These are phyloP conservation scores for Sebastes fasciatus DNA, from an alignment of 2,113 vertebrate species.

Conservation along the genomic window DNA sequence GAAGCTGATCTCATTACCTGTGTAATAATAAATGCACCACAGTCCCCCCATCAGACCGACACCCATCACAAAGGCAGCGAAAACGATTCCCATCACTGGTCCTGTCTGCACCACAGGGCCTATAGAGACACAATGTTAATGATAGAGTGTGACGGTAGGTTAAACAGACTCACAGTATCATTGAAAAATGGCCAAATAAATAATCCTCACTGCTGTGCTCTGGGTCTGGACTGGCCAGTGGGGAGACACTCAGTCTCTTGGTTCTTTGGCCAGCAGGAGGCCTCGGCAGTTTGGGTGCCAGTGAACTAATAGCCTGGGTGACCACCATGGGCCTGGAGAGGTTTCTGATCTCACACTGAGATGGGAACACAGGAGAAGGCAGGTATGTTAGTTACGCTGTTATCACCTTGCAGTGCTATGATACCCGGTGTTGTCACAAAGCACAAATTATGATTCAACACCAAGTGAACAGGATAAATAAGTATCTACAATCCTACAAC, in stretches of 20 bases:
- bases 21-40: conserved; percentile 84
- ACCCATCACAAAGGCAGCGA: conserved; percentile 84
- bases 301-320: conserved; percentile 68
- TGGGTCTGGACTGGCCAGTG: conserved; percentile 21
- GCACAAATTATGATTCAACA: not conserved
- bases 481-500: not conserved
- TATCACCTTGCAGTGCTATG: not conserved
- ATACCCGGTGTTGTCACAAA: not conserved
- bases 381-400: not conserved
- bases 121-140: conserved; percentile 27
- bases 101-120: conserved; percentile 66
- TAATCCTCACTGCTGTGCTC: conserved; percentile 57
- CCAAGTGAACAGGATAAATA: not conserved
- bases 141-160: not conserved
- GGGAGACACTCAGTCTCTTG: conserved; percentile 52
- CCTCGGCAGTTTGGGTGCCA: conserved; percentile 46
- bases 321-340: conserved; percentile 86
- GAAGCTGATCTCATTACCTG: conserved; percentile 71
- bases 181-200: not conserved
- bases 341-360: conserved; percentile 84
- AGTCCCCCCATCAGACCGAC: conserved; percentile 81
- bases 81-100: conserved; percentile 76
- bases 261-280: conserved; percentile 65
- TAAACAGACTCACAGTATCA: not conserved
- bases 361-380: not conserved